Percentiles rank a stretch among this genome's conserved stretches.
Conservation (phyloP, 2,797 vertebrate genomes). For the Lepus townsendii region DNA sequence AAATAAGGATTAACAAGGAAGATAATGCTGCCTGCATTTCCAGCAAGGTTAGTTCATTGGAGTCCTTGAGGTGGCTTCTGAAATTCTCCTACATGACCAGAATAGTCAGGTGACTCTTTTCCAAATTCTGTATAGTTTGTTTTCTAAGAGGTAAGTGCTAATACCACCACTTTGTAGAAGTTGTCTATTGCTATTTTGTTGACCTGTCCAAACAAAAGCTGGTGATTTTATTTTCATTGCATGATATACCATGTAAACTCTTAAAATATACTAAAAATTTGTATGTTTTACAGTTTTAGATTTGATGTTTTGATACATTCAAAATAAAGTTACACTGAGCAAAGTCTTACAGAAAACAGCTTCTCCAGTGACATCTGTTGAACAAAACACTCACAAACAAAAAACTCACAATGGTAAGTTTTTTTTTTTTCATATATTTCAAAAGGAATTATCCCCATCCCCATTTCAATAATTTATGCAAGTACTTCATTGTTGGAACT, state of each 20-base stretch:
- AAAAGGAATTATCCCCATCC: background rate
- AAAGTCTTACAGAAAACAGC: slow-evolving; percentile 14
- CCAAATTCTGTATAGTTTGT: background rate
- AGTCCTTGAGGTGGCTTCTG: slow-evolving; percentile 3
- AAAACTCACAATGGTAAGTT: background rate
- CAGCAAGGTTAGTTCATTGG: background rate
- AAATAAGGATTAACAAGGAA: background rate
- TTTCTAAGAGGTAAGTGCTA: background rate
- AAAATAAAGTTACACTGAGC: slow-evolving; percentile 36
- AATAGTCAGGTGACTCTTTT: slow-evolving; percentile 48
- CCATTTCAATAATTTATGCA: background rate
- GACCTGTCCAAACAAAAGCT: background rate
- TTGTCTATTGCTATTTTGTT: background rate
- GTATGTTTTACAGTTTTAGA: slow-evolving; percentile 23
- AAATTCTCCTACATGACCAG: slow-evolving; percentile 13
- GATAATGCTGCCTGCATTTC: slow-evolving; percentile 26
- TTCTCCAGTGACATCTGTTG: slow-evolving; percentile 24
- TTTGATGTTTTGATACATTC: background rate
- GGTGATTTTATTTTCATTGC: slow-evolving; percentile 6
- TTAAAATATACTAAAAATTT: slow-evolving; percentile 16
- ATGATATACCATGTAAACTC: background rate
- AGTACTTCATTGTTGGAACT: background rate
- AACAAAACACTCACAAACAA: too few species aligned
- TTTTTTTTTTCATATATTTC: slow-evolving; percentile 32
- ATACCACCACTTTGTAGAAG: background rate